A percentile compares a stretch with the other conserved stretches of the same genome.
phyloP scores from a whole-genome alignment of 2,113 vertebrate species.

The Carettochelys insculpta region DNA sequence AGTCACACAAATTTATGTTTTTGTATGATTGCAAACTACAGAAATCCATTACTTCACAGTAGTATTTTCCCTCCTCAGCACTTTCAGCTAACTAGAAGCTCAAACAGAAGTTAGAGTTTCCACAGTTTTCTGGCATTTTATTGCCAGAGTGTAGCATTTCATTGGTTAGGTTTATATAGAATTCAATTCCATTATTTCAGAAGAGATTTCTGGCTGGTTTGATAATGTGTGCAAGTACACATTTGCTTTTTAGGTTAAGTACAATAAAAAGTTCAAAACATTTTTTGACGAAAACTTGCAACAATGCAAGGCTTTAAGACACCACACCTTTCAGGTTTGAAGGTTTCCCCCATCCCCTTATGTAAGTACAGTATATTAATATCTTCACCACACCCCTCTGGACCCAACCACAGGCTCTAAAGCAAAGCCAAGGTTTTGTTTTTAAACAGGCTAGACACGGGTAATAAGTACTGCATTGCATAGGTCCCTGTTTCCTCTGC shows the following conservation, averaged over 20 bases:
- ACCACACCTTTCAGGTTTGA: background rate
- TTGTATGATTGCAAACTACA: background rate
- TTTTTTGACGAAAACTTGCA: background rate
- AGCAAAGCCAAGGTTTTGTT: constrained; percentile 59
- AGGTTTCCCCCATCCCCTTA: constrained; percentile 1
- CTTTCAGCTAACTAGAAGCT: background rate
- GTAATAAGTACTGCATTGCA: constrained; percentile 36
- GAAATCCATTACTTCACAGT: background rate
- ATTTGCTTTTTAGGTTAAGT: background rate
- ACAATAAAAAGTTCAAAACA: background rate
- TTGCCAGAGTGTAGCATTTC: background rate
- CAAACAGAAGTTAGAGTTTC: background rate
- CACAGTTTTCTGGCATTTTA: fast-evolving
- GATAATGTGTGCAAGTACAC: background rate
- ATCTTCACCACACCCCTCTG: background rate
- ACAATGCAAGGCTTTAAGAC: background rate
- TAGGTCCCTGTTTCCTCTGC: constrained; percentile 31
- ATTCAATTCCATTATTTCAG: background rate
- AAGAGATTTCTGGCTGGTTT: background rate
- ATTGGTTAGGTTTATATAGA: background rate
- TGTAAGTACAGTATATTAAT: background rate
- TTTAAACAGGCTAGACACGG: constrained; percentile 53
- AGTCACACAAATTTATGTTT: background rate
- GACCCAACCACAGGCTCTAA: constrained; percentile 37
- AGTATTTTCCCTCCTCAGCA: background rate